Conservation (phyloP, 2,113 vertebrate genomes). For the Manacus vitellinus region DNA sequence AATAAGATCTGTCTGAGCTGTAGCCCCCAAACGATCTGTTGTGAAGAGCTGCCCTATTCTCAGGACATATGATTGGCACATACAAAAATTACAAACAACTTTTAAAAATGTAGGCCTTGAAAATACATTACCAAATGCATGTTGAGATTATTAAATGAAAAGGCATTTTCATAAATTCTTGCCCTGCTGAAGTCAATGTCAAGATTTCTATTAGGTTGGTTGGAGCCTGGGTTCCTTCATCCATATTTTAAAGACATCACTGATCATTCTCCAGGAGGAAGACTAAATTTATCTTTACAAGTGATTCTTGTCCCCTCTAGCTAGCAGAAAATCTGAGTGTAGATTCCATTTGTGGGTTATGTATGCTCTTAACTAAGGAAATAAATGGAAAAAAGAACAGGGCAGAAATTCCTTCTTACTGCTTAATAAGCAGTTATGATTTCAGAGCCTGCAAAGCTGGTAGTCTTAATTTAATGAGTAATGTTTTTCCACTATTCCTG, state of each 20-base stretch:
- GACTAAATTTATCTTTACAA: neutral
- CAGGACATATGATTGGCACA: neutral
- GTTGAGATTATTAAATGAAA: neutral
- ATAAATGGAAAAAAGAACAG: neutral
- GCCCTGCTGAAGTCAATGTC: neutral
- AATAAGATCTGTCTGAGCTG: neutral
- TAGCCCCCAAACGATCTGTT: neutral
- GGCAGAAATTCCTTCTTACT: neutral
- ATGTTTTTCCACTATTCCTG: conserved; percentile 17
- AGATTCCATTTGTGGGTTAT: neutral
- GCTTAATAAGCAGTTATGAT: neutral
- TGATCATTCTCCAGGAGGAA: neutral
- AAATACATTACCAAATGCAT: neutral
- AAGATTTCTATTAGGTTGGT: neutral
- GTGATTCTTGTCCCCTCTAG: neutral
- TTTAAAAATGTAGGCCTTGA: neutral
- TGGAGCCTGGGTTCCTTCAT: neutral
- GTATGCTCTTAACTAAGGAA: neutral
- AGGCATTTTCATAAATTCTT: neutral
- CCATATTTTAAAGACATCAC: neutral
- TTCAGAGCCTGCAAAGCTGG: neutral
- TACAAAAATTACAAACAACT: neutral
- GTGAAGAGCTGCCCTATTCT: neutral
- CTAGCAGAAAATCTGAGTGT: neutral
- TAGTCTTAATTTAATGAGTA: conserved; percentile 17